Base-by-base conservation (phyloP, 2,888 invertebrate species). In the Sarcophaga carnaria region DNA sequence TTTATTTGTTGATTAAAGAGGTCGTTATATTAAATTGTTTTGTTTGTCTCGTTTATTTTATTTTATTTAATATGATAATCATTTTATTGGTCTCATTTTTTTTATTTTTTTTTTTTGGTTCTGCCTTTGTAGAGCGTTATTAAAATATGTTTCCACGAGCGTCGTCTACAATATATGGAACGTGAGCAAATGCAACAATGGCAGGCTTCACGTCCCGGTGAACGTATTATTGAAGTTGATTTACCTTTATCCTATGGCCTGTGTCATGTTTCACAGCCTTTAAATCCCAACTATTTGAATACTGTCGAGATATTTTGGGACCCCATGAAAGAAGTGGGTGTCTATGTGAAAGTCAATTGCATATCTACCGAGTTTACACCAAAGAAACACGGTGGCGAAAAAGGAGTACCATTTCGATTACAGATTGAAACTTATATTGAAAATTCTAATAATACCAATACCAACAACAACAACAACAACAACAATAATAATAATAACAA, bases 351-450 rank as follows among this genome's bases (percentile, higher is more conserved):
- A 95, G 98, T 98, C 71, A 98, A 99, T 94, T 99, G 98, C 93
- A 99, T 99, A 91, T 98, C 98, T 87, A 99, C 99, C 0, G 99
- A 99, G 94, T 99, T 99, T 93, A 99, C 99, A 0, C 97, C 98
- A 0, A 99, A 98, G 93, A 99, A 99, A 92, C 99, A 99, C 93
- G 99, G 99, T 71, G 99, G 99, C 1, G 99, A 99, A 94, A 99
- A 99, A 92, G 99, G 99, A 0, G 99, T 99, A 0, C 99, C 99
- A 0, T 99, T 99, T 94, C 96, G 99, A 71, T 96, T 99, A 88
- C 98, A 98, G 94, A 97, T 99, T 89, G 99, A 99, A 94, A 98
- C 98, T 0, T 97, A 92, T 90, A 91, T 93, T 89, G 93, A 93
- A 83, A 93, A 90, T 88, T 89, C 90, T 66, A 91, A 89, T 75